Evolutionary conservation across 2,888 invertebrate species (phyloP).

Genomic region (Globia sparganii): DNA sequence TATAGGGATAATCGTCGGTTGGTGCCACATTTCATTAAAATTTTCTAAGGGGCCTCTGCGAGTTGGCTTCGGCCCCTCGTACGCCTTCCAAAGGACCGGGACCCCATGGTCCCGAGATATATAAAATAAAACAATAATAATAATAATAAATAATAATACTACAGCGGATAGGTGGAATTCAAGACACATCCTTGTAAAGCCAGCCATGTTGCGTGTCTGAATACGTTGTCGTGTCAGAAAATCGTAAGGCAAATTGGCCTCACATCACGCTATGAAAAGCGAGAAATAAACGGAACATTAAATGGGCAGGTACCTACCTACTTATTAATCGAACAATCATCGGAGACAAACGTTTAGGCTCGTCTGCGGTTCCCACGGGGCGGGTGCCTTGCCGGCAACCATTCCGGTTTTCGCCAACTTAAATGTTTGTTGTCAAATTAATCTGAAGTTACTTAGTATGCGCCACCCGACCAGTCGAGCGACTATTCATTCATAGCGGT

Average conservation of each 20-base stretch:
- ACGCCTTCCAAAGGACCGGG: too few relatives aligned
- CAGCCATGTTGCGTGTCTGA: conserved; percentile 68
- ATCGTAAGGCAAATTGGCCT: conserved; percentile 77
- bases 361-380: conserved; percentile 86
- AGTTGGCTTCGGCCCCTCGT: too few relatives aligned
- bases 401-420: conserved; percentile 89
- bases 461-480: conserved; percentile 85
- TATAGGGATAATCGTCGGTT: too few relatives aligned
- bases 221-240: conserved; percentile 71
- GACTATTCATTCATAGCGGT: conserved; percentile 90
- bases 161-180: neutral
- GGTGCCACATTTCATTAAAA: too few relatives aligned
- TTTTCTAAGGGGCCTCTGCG: too few relatives aligned
- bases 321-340: conserved; percentile 81
- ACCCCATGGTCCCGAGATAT: too few relatives aligned
- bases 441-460: conserved; percentile 88
- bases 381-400: conserved; percentile 80
- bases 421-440: conserved; percentile 90
- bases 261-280: conserved; percentile 76
- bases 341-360: conserved; percentile 82
- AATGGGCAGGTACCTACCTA: conserved; percentile 68
- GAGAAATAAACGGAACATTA: conserved; percentile 74
- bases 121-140: too few relatives aligned
- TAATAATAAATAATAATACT: too few relatives aligned
- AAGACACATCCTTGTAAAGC: conserved; percentile 46